These are phyloP conservation scores for Oryzias sinensis DNA, from an alignment of 2,797 vertebrate species.

Conservation along the genomic window DNA sequence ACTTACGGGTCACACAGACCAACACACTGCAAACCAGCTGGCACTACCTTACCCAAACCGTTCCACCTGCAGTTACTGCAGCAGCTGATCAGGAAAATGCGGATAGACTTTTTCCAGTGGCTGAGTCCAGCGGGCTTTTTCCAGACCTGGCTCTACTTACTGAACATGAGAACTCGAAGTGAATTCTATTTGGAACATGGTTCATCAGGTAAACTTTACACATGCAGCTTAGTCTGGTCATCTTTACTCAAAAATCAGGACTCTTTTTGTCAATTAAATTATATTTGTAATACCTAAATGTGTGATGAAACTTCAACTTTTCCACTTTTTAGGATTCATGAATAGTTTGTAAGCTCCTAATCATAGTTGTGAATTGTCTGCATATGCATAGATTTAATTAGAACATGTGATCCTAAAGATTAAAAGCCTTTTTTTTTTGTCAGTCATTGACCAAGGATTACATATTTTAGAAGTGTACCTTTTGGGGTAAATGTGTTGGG, in stretches of 20 bases:
- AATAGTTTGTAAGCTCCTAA: constrained; percentile 31
- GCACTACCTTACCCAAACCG: not conserved
- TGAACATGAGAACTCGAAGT: constrained; percentile 18
- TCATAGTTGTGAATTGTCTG: constrained; percentile 2
- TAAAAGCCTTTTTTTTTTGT: constrained; percentile 7
- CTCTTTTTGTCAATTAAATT: constrained; percentile 10
- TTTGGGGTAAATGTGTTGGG: constrained; percentile 28
- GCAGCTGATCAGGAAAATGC: constrained; percentile 11
- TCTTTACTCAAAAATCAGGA: constrained; percentile 11
- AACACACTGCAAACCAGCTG: constrained; percentile 8
- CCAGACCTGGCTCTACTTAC: constrained; percentile 10
- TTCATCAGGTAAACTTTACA: not conserved
- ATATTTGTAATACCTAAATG: constrained; percentile 17
- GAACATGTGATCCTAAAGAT: not conserved
- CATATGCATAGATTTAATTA: constrained; percentile 6
- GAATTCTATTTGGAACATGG: constrained; percentile 44
- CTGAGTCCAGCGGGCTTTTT: constrained; percentile 2
- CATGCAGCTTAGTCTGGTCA: constrained; percentile 1
- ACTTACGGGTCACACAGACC: constrained; percentile 31
- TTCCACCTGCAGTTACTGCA: constrained; percentile 27
- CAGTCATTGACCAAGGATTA: constrained; percentile 23
- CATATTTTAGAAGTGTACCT: constrained; percentile 7
- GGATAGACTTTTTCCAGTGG: not conserved
- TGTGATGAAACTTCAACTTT: constrained; percentile 9
- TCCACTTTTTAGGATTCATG: constrained; percentile 16